phyloP scores from a whole-genome alignment of 2,888 invertebrate species.

The Cheiracanthium punctorium region DNA sequence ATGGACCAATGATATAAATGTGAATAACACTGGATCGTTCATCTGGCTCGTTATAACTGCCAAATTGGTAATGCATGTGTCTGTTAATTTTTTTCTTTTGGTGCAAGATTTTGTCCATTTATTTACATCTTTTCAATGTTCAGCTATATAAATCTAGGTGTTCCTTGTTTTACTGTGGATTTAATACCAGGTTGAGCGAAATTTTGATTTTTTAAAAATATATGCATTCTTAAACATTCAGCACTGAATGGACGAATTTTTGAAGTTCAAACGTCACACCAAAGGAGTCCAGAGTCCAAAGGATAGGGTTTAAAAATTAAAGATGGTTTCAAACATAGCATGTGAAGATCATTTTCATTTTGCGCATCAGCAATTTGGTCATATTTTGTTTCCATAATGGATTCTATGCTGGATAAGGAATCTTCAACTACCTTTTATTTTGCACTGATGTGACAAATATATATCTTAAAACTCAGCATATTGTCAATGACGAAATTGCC shows the following conservation, averaged over 20 bases:
- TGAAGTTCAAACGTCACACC: constrained; percentile 6
- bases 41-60: not conserved
- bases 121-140: not conserved
- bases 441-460: not conserved
- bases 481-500: not conserved
- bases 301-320: not conserved
- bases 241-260: constrained; percentile 10
- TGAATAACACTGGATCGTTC: constrained; percentile 34
- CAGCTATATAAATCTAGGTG: not conserved
- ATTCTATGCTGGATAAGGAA: constrained; percentile 19
- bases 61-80: constrained; percentile 1
- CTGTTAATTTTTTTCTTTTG: not conserved
- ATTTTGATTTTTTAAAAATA: not conserved
- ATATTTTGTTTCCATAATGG: not conserved
- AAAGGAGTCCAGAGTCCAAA: not conserved
- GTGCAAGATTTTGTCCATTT: constrained; percentile 14
- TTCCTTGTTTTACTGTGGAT: constrained; percentile 23
- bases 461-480: not conserved
- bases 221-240: not conserved
- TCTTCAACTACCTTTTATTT: not conserved
- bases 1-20: constrained; percentile 35
- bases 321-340: not conserved
- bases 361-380: constrained; percentile 21
- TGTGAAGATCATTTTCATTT: not conserved
- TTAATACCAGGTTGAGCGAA: constrained; percentile 12